Evolutionary conservation across 2,113 vertebrate species (phyloP), one percentile per base, ranked within the genome.

Genomic region (Dromas ardeola): DNA sequence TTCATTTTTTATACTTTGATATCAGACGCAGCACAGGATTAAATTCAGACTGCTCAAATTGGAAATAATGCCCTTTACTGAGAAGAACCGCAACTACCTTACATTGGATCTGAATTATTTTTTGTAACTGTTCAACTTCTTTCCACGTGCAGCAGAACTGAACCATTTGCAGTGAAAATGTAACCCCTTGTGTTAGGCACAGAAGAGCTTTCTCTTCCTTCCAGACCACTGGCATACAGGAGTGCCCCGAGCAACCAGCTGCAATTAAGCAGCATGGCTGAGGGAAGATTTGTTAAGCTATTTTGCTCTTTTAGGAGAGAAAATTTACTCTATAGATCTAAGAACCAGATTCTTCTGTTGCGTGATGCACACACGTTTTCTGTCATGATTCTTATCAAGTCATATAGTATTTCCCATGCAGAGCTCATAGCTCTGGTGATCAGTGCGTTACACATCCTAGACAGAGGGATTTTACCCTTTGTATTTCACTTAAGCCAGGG

Each of bases 401-500:
- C 47, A 19, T 50, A 6, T 7, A 77, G 71, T 21, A 70, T 55
- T 82, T 83, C 59, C 29, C 19, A 1, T 14, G 55, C 80, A 67
- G 86, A 66, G n/a, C 52, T 72, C 71, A 25, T n/a, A 40, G 65
- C 13, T 93, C 45, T 93, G 72, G 42, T 55, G 43, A 58, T 86
- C 63, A 66, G 66, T 47, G 67, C 42, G 36, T 67, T 47, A 59
- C 80, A 73, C 29, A 7, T 3, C 7, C 55, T 22, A 74, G 77
- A 78, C 22, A 78, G 36, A 62, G 58, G 55, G 63, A 93, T 90
- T 96, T 92, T 84, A 84, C 47, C 47, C 58, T 63, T 74, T 50
- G 16, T 66, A 59, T 55, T 86, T 88, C 83, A 86, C 56, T 95
- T 93, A 90, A 93, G 72, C 83, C 65, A 50, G 47, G 91, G 90